Percentiles rank a stretch among this genome's conserved stretches.
These are phyloP conservation scores for Enteromius afrohamiltoni DNA, from an alignment of 2,797 vertebrate genomes.

Conservation along the genomic window DNA sequence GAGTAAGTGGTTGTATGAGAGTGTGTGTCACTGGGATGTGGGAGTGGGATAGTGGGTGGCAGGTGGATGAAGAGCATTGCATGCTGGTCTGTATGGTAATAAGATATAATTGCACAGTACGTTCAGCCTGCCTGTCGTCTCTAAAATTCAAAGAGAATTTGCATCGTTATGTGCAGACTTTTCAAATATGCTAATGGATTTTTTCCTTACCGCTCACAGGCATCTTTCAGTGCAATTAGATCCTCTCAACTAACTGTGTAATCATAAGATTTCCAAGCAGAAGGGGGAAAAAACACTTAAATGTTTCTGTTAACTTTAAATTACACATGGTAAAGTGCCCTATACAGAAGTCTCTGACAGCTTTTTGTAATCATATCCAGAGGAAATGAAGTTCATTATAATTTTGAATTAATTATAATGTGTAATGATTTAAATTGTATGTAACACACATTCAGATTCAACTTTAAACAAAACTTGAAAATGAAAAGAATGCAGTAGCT, in stretches of 20 bases:
- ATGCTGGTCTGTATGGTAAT: conserved; percentile 53
- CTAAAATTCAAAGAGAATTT: conserved; percentile 55
- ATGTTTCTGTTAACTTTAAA: conserved; percentile 44
- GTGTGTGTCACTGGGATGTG: not conserved
- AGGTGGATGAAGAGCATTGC: conserved; percentile 36
- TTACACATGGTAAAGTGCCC: conserved; percentile 14
- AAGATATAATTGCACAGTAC: conserved; percentile 52
- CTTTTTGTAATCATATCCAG: conserved; percentile 33
- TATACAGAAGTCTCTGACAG: conserved; percentile 18
- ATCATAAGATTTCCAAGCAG: conserved; percentile 43
- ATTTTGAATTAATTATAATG: conserved; percentile 28
- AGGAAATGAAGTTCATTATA: conserved; percentile 23
- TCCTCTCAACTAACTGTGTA: conserved; percentile 46
- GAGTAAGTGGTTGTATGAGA: not conserved
- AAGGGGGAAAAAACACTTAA: conserved; percentile 30
- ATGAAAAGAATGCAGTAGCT: not conserved
- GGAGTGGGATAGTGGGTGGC: conserved; percentile 41
- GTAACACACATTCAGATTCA: not conserved
- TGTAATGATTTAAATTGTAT: conserved; percentile 14
- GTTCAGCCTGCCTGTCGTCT: conserved; percentile 40
- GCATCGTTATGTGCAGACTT: conserved; percentile 54
- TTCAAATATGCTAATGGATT: conserved; percentile 60
- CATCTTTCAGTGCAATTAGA: conserved; percentile 53
- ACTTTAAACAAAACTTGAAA: not conserved
- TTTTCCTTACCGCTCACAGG: conserved; percentile 21